Percentiles rank a stretch among this genome's conserved stretches.
Evolutionary conservation across 2,113 vertebrate species (phyloP).

Genomic region (Microtus montanus): DNA sequence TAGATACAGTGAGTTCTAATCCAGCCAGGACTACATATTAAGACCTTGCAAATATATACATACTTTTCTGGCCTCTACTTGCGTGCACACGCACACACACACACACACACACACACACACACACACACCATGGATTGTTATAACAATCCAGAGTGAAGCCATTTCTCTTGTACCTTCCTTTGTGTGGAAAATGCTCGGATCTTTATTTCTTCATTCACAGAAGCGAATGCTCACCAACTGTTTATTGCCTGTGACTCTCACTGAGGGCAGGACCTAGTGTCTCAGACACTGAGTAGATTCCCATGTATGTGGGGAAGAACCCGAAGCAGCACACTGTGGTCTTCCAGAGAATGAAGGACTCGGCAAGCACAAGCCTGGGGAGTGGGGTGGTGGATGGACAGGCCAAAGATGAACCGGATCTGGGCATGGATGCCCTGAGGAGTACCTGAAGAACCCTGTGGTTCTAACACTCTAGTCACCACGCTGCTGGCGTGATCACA

Average conservation of each 20-base stretch:
- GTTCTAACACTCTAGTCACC: not conserved
- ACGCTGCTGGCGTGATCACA: not conserved
- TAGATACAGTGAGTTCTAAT: not conserved
- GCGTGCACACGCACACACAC: not conserved
- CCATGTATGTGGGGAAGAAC: too few species aligned
- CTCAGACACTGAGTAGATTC: not conserved
- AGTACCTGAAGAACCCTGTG: rapidly evolving
- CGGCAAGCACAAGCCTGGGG: not conserved
- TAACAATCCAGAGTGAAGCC: not conserved
- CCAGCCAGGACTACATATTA: not conserved
- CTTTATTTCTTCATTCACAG: not conserved
- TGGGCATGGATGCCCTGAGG: too few species aligned
- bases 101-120: too few species aligned
- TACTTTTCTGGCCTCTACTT: not conserved
- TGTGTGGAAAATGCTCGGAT: not conserved
- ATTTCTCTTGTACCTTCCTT: not conserved
- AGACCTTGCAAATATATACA: not conserved
- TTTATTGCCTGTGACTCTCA: not conserved
- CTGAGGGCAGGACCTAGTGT: not conserved
- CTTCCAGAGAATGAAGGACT: not conserved
- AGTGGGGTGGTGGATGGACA: rapidly evolving
- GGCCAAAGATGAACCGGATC: not conserved
- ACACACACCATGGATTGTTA: not conserved
- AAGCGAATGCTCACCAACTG: not conserved
- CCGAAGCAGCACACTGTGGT: not conserved